Percentiles rank a stretch among this genome's conserved stretches.
Evolutionary conservation across 2,888 invertebrate genomes (phyloP).

Genomic region (Ormyrus labotus): DNA sequence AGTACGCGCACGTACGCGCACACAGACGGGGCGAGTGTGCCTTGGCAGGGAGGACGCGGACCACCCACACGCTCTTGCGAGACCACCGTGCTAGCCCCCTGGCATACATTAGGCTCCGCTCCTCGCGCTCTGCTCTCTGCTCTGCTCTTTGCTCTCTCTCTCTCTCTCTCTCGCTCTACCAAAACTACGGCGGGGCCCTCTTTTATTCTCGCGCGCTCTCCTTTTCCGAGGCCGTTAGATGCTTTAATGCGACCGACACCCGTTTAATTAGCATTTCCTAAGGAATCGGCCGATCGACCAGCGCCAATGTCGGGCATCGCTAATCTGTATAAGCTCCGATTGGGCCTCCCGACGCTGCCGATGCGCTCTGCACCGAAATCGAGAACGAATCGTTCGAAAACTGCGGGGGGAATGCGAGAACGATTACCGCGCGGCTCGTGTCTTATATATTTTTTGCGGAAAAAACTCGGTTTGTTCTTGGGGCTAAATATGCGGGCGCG

Average conservation of each 20-base stretch:
- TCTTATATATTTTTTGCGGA: neutral
- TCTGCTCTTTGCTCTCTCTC: slow-evolving; percentile 60
- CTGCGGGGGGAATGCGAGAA: neutral
- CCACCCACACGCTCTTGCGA: slow-evolving; percentile 75
- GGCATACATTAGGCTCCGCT: slow-evolving; percentile 74
- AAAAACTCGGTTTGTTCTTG: neutral
- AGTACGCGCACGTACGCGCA: neutral
- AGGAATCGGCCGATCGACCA: slow-evolving; percentile 59
- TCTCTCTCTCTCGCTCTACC: slow-evolving; percentile 42
- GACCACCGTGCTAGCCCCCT: slow-evolving; percentile 76
- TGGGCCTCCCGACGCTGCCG: slow-evolving; percentile 11
- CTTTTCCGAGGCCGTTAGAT: slow-evolving; percentile 70
- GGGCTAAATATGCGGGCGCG: neutral
- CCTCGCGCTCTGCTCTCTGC: slow-evolving; percentile 39
- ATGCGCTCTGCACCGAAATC: no score
- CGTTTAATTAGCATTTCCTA: slow-evolving; percentile 75
- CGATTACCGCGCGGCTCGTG: slow-evolving; percentile 4
- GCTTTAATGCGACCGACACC: slow-evolving; percentile 74
- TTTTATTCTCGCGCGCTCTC: slow-evolving; percentile 57
- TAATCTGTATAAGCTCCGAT: neutral
- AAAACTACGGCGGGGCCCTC: slow-evolving; percentile 60
- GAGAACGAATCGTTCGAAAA: slow-evolving; percentile 21
- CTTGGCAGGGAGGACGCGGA: slow-evolving; percentile 74
- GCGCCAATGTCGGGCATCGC: no score
- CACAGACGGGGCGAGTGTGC: slow-evolving; percentile 65